Percentiles rank a stretch among this genome's conserved stretches.
Conservation (phyloP, 2,888 invertebrate genomes). For the Cataglyphis albicans region DNA sequence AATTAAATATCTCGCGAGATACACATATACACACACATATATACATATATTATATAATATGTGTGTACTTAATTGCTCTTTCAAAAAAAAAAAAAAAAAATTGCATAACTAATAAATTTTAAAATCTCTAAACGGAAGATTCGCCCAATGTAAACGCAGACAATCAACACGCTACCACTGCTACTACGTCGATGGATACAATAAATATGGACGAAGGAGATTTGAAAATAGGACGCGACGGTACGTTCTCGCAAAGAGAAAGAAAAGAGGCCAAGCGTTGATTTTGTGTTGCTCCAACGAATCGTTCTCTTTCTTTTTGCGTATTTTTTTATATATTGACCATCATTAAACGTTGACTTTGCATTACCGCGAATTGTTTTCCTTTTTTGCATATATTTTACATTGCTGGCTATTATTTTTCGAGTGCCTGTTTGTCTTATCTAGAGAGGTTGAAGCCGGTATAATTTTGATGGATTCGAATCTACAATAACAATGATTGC, state of each 20-base stretch:
- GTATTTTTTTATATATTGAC: constrained; percentile 22
- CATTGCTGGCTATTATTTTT: not conserved
- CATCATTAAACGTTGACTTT: constrained; percentile 3
- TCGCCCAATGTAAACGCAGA: constrained; percentile 73
- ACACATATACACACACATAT: no score
- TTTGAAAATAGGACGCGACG: constrained; percentile 70
- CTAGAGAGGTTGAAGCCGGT: not conserved
- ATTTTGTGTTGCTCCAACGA: constrained; percentile 21
- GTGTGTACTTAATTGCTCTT: not conserved
- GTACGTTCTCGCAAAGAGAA: constrained; percentile 57
- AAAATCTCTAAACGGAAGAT: constrained; percentile 61
- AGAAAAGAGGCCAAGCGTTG: constrained; percentile 14
- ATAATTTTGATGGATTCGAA: constrained; percentile 1
- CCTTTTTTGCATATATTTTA: not conserved
- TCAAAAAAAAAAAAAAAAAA: not conserved
- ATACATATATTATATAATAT: no score
- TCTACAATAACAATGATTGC: constrained; percentile 6
- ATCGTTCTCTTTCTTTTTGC: not conserved
- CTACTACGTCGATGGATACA: constrained; percentile 75
- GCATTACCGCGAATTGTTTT: not conserved
- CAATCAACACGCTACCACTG: constrained; percentile 69
- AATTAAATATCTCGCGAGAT: not conserved
- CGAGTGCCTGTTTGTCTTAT: not conserved
- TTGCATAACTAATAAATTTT: constrained; percentile 28
- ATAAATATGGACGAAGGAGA: constrained; percentile 74